Evolutionary conservation across 1,140 invertebrate genomes (phyloP).

Genomic region (Tachypleus tridentatus): DNA sequence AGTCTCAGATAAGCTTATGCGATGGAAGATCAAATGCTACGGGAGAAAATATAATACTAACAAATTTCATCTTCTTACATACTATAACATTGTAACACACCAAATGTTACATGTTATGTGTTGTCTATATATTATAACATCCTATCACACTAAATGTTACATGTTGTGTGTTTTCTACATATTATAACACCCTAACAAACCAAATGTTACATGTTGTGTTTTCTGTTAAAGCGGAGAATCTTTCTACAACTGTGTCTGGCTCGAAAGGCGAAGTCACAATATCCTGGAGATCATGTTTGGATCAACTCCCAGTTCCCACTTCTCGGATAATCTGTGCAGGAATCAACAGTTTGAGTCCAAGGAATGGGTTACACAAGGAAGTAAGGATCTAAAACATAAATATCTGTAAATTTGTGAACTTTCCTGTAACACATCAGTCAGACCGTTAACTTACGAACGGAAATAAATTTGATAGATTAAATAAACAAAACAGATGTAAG

Average conservation of each 20-base stretch:
- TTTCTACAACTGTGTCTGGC: conserved; percentile 48
- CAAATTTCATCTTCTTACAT: too few relatives aligned
- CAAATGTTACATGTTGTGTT: too few relatives aligned
- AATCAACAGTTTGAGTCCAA: conserved; percentile 38
- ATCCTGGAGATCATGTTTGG: conserved; percentile 41
- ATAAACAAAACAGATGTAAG: not conserved
- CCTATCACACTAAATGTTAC: too few relatives aligned
- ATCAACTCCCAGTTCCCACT: conserved; percentile 27
- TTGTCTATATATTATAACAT: too few relatives aligned
- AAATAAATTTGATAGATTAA: not conserved
- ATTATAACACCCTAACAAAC: too few relatives aligned
- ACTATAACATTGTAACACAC: too few relatives aligned
- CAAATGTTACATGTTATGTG: too few relatives aligned
- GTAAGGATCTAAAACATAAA: conserved; percentile 34
- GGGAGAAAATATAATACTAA: too few relatives aligned
- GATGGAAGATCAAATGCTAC: not conserved
- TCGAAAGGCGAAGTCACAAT: conserved; percentile 48
- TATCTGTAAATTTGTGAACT: too few relatives aligned
- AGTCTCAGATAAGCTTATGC: not conserved
- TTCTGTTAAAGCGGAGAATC: conserved; percentile 43
- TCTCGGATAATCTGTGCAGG: conserved; percentile 32
- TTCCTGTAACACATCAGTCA: too few relatives aligned
- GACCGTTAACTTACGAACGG: too few relatives aligned
- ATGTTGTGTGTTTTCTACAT: too few relatives aligned
- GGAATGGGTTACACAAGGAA: conserved; percentile 51